Base-by-base conservation (phyloP, 2,113 vertebrate species). In the Picathartes gymnocephalus region DNA sequence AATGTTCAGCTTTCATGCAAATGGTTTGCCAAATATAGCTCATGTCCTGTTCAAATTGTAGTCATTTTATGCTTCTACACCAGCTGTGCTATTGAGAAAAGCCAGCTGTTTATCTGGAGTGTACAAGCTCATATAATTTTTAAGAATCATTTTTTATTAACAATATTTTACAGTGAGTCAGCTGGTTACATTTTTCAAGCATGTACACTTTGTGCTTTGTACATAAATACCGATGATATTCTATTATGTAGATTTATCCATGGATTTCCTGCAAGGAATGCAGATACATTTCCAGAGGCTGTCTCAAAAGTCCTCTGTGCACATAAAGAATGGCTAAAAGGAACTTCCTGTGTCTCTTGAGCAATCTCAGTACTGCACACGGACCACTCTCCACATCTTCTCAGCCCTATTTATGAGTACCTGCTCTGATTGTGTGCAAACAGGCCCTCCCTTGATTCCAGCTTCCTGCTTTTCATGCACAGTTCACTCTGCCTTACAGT, bases 31-130 rank as follows among this genome's bases (percentile, higher is more conserved):
- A 94, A 91, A 95, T 93, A 91, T 95, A 96, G 90, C 68, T 81
- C 60, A 7, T 62, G 90, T 94, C 92, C 90, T 92, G 68, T 83
- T 94, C 85, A 82, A 85, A 94, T 10, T 51, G 73, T 70, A 77
- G 79, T 50, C n/a, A 92, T 97, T 95, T 88, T 22, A 73, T 84
- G 68, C 58, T 86, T 73, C 79, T 51, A 11, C 72, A 87, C 79
- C 95, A 95, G 94, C 95, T 96, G 96, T 88, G 86, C 94, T 60
- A 94, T 88, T 96, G 90, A 94, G 54, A 85, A 87, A 66, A 88
- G 72, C 54, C 93, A 95, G 92, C 90, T 94, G 90, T 93, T 96
- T 94, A 92, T 58, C 74, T 62, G 42, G 78, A 90, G 90, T 66
- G 39, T 81, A 85, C 74, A 77, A 85, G 92, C 79, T 93, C 85